A percentile compares a stretch with the other conserved stretches of the same genome.
phyloP scores from a whole-genome alignment of 92 coral and sea anemone genomes.

The Desmophyllum pertusum region DNA sequence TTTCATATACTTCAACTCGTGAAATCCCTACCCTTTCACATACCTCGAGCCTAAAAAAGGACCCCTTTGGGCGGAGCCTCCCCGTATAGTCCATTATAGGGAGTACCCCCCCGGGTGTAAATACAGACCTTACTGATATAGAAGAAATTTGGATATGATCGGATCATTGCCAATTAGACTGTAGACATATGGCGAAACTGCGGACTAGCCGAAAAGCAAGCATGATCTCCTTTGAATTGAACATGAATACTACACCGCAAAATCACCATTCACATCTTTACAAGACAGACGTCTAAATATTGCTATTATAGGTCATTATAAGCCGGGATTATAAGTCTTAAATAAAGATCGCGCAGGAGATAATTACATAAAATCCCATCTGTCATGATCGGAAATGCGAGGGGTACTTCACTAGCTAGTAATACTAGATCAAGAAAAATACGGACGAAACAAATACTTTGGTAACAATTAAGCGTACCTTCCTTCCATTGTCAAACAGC shows the following conservation, averaged over 20 bases:
- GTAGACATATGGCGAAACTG: background rate
- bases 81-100: no score
- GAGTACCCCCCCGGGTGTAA: no score
- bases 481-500: background rate
- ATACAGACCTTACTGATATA: no score
- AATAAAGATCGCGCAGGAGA: no score
- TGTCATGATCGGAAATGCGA: background rate
- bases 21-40: no score
- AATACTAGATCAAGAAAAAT: background rate
- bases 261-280: background rate
- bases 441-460: background rate
- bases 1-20: no score
- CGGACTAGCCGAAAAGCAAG: background rate
- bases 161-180: background rate
- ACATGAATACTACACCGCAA: background rate
- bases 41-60: no score
- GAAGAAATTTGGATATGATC: no score
- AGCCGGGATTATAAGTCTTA: no score
- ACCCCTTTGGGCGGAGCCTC: no score
- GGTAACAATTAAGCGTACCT: background rate
- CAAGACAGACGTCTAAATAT: no score
- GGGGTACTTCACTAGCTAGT: background rate
- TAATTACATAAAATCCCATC: background rate
- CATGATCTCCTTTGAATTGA: background rate
- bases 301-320: no score